A percentile compares a stretch with the other conserved stretches of the same genome.
These are phyloP conservation scores for Halichoeres trimaculatus DNA, from an alignment of 2,113 vertebrate genomes.

Conservation along the genomic window DNA sequence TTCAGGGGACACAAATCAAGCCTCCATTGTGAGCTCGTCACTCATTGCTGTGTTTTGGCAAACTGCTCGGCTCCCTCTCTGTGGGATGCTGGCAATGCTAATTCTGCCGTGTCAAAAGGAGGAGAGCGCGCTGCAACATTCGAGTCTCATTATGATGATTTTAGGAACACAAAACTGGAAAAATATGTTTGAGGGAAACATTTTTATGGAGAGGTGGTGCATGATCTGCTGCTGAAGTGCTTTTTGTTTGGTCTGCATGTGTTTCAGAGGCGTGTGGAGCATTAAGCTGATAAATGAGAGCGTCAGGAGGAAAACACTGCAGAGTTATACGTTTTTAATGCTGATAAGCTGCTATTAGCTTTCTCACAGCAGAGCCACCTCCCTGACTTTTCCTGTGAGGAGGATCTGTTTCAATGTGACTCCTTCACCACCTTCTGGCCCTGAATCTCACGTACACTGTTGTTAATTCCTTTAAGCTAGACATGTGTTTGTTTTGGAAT, in stretches of 20 bases:
- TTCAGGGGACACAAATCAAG: slow-evolving; percentile 72
- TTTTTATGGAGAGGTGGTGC: neutral
- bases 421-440: no score
- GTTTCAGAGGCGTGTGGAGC: neutral
- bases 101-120: slow-evolving; percentile 60
- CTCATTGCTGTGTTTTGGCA: slow-evolving; percentile 69
- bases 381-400: no score
- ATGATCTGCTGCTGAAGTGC: neutral
- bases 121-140: slow-evolving; percentile 57
- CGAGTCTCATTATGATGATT: slow-evolving; percentile 40
- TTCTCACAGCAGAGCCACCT: no score
- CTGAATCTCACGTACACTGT: no score
- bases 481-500: no score
- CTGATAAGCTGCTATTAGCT: no score
- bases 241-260: neutral
- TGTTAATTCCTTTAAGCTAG: no score
- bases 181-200: neutral
- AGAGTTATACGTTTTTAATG: neutral
- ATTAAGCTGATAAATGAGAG: neutral
- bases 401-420: no score
- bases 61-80: slow-evolving; percentile 43
- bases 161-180: neutral
- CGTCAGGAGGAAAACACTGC: neutral
- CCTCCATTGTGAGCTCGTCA: slow-evolving; percentile 66
- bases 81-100: slow-evolving; percentile 55